Evolutionary conservation across 2,888 invertebrate genomes (phyloP).

Genomic region (Drosophila imparisetae): DNA sequence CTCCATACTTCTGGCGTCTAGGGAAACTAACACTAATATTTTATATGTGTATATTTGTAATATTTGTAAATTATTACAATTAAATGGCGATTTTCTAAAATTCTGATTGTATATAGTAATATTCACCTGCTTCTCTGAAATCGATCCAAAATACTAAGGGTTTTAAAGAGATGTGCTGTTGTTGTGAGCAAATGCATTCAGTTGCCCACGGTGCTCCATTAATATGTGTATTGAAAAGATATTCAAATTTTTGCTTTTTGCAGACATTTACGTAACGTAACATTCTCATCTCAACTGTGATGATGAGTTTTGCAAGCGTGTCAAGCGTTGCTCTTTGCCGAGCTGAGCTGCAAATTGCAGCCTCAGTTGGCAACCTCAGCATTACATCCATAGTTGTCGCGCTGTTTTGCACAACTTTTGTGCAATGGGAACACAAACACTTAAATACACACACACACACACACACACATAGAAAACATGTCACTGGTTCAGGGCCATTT

Average conservation of each 20-base stretch:
- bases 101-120: background rate
- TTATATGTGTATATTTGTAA: no score
- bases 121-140: background rate
- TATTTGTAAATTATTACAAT: no score
- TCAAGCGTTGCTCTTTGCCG: slow-evolving; percentile 35
- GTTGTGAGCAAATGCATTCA: background rate
- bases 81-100: background rate
- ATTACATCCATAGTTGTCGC: slow-evolving; percentile 19
- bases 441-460: background rate
- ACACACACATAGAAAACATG: slow-evolving; percentile 56
- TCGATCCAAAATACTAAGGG: background rate
- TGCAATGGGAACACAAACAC: slow-evolving; percentile 11
- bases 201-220: slow-evolving; percentile 20
- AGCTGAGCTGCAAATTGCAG: slow-evolving; percentile 16
- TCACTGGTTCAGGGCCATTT: slow-evolving; percentile 75
- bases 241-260: slow-evolving; percentile 4
- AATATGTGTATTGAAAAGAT: slow-evolving; percentile 25
- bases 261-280: slow-evolving; percentile 14
- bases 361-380: slow-evolving; percentile 1
- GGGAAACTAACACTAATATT: no score
- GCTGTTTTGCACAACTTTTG: slow-evolving; percentile 20
- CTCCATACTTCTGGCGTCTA: background rate
- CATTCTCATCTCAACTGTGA: slow-evolving; percentile 6
- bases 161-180: background rate
- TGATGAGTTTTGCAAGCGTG: slow-evolving; percentile 43